Conservation (phyloP, 2,888 invertebrate genomes). For the Boloria selene region DNA sequence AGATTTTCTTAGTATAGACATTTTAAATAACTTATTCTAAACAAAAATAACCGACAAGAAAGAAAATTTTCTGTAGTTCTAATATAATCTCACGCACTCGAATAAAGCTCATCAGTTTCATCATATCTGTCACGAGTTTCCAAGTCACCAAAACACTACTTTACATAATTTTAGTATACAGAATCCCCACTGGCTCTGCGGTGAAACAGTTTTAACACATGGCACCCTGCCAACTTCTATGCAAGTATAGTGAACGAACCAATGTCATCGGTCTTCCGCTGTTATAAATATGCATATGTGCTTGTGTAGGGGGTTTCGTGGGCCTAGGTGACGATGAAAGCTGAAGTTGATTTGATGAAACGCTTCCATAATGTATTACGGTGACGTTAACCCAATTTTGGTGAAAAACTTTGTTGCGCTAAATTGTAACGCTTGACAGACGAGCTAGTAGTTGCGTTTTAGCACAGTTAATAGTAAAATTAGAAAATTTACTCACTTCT, state of each 20-base stretch:
- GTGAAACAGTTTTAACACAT: slow-evolving; percentile 36
- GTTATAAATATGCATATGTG: slow-evolving; percentile 37
- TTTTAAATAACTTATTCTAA: too few relatives aligned
- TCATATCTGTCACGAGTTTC: neutral
- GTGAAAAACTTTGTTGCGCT: slow-evolving; percentile 1
- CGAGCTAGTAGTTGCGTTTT: neutral
- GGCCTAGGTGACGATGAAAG: slow-evolving; percentile 11
- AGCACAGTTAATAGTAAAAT: too few relatives aligned
- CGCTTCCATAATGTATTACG: slow-evolving; percentile 15
- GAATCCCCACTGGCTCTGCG: slow-evolving; percentile 21
- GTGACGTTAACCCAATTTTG: neutral
- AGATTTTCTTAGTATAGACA: too few relatives aligned
- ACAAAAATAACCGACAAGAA: too few relatives aligned
- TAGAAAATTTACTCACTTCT: too few relatives aligned
- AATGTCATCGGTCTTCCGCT: slow-evolving; percentile 44
- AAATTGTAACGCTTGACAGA: neutral
- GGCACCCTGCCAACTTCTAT: slow-evolving; percentile 44
- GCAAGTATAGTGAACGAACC: slow-evolving; percentile 39
- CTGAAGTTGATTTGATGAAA: slow-evolving; percentile 10
- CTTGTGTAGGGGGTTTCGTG: slow-evolving; percentile 9
- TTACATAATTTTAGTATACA: slow-evolving; percentile 26
- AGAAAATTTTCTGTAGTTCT: neutral
- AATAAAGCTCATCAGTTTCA: neutral
- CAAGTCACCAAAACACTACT: slow-evolving; percentile 15
- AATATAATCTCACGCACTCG: neutral